Base-by-base conservation (phyloP, 1,140 invertebrate genomes). In the Hypothenemus hampei region DNA sequence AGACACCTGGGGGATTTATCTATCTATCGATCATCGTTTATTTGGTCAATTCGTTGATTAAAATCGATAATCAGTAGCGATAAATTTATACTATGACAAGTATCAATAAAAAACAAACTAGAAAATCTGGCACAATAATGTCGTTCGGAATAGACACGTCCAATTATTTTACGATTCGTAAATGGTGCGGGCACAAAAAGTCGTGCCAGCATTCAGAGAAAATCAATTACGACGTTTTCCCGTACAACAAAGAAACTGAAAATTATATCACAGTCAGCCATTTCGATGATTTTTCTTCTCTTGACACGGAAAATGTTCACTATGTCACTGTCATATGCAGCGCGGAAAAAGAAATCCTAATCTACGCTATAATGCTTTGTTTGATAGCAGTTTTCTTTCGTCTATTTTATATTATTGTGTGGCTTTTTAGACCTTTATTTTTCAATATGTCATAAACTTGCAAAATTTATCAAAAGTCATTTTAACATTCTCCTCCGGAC, bases 321-420 rank as follows among this genome's bases (percentile, higher is more conserved):
- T 55, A 55, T 55, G 44, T 55, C 52, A 55, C 52, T 55, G 52
- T 55, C 52, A 48, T 37, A 47, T 48, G 52, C 52, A 55, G 52
- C 15, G 36, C 19, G 24, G 43, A 29, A 36, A 46, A 55, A 55
- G 52, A 55, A 47, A 33, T 15, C 40, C 20, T 41, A 36, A n/a
- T 21, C 36, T 8, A 31, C 37, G 22, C 24, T n/a, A 44, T 16
- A 44, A 39, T 16, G 52, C 19, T 55, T 55, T 48, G 29, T 35
- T 44, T 53, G 40, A 53, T 53, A 53, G n/a, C n/a, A n/a, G n/a
- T n/a, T n/a, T n/a, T n/a, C n/a, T n/a, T n/a, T n/a, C n/a, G n/a
- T n/a, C n/a, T n/a, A n/a, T n/a, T n/a, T n/a, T n/a, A n/a, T n/a
- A n/a, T n/a, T n/a, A n/a, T n/a, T n/a, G n/a, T n/a, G n/a, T n/a